These are phyloP conservation scores for Neopelma chrysocephalum DNA, from an alignment of 2,797 vertebrate genomes.

Conservation along the genomic window DNA sequence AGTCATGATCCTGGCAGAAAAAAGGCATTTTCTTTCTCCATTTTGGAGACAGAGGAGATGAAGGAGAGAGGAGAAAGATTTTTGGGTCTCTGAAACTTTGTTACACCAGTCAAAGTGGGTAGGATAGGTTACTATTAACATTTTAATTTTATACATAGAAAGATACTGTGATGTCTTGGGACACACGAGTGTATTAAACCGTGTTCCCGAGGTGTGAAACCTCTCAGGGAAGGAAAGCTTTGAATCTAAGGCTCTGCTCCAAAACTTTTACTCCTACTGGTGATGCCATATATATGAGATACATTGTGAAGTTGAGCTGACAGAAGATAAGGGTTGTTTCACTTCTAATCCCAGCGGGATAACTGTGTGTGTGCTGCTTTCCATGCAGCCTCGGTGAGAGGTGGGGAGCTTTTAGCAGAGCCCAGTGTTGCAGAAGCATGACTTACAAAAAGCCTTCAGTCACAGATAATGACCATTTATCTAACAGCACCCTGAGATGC, in stretches of 20 bases:
- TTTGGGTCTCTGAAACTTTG: neutral
- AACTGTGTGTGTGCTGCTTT: neutral
- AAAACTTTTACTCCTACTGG: neutral
- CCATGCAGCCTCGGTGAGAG: neutral
- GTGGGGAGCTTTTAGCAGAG: neutral
- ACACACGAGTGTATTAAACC: neutral
- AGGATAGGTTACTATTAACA: neutral
- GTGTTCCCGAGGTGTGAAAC: neutral
- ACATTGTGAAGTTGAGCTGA: rapidly evolving
- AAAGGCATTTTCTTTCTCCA: neutral
- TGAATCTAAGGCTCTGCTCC: neutral
- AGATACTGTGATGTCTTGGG: neutral
- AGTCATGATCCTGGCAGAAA: neutral
- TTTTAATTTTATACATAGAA: neutral
- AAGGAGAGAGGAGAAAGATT: neutral
- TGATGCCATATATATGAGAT: neutral
- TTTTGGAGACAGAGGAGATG: neutral
- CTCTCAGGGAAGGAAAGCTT: neutral
- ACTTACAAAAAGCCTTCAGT: neutral
- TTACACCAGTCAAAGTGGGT: neutral
- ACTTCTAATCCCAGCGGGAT: neutral
- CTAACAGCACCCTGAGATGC: neutral
- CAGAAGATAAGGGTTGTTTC: neutral
- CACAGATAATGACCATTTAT: neutral
- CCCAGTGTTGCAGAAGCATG: neutral